Base-by-base conservation (phyloP, 1,140 invertebrate species). In the Brachionus rubens region DNA sequence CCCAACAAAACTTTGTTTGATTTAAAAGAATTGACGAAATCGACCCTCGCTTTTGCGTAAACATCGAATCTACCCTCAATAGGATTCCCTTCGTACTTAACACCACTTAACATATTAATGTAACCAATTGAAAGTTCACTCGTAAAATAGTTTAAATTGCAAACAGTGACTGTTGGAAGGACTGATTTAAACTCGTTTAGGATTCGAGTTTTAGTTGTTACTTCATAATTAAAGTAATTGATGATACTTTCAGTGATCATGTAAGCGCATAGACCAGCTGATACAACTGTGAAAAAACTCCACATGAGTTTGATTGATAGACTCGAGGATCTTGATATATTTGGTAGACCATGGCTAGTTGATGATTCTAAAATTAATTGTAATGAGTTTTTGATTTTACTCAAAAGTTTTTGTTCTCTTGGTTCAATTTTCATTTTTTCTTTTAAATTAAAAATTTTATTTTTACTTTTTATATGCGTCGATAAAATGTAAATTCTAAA, bases 91-190 rank as follows among this genome's bases (percentile, higher is more conserved):
- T 28, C 26, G 3, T 56, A 28, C 14, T 21, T 14, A 28, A 4
- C 7, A 14, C 14, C 14, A 10, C 30, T 26, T 0, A 28, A 14
- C 26, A 12, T 28, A 28, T 10, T 3, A 28, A 28, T 56, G 14
- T 1, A 54, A 28, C 24, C 36, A 19, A 59, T 7, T 7, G 54
- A 59, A 59, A 16, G 10, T 36, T 59, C 14, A 2, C 28, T 14
- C 6, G 12, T 59, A 59, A 59, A 59, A 59, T 24, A 59, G 14
- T 59, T 59, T n/a, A 59, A 16, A 16, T 59, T 59, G 19, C 54
- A 59, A 36, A 59, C 16, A 19, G 54, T 59, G 1, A 40, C 10
- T 1, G 54, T 59, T 16, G 54, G 54, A 59, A 59, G 36, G 1
- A 16, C 10, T 16, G 54, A 28, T 7, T 6, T 5, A 59, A 14